Base-by-base conservation (phyloP, 2,888 invertebrate genomes). In the Coelopa pilipes region DNA sequence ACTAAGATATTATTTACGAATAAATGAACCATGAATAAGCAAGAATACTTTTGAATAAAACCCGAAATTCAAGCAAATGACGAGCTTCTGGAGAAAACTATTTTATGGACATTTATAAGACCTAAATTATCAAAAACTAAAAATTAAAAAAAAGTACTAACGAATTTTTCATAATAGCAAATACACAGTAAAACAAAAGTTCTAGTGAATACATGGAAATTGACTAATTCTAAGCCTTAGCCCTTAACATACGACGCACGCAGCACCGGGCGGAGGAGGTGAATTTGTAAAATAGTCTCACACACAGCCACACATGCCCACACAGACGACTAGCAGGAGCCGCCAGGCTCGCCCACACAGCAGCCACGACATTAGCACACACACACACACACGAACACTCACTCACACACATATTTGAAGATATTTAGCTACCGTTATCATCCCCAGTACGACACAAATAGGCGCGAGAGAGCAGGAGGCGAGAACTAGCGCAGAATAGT, bases 201-300 rank as follows among this genome's bases (percentile, higher is more conserved):
- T 70, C 68, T 73, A 60, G 55, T 69, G 50, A 72, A 65, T 71
- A 79, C 75, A 10, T 72, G 74, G 65, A 62, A 50, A 72, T 76
- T 66, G 69, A 67, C 24, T 69, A 65, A 60, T 60, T 60, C 47
- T 70, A 71, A 71, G 63, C 19, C 63, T 53, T 47, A 63, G 47
- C 19, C 19, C 21, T 0, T 17, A n/a, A n/a, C n/a, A n/a, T n/a
- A n/a, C n/a, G n/a, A n/a, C n/a, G n/a, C n/a, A n/a, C n/a, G n/a
- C n/a, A n/a, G n/a, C n/a, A n/a, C n/a, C n/a, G n/a, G n/a, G n/a
- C n/a, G n/a, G n/a, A n/a, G n/a, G n/a, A n/a, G n/a, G n/a, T n/a
- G n/a, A n/a, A n/a, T n/a, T n/a, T n/a, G n/a, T n/a, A n/a, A n/a
- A n/a, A n/a, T n/a, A n/a, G n/a, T n/a, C n/a, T n/a, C n/a, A 15